These are phyloP conservation scores for Hirtodrosophila histrioides DNA, from an alignment of 2,888 invertebrate species.

Conservation along the genomic window DNA sequence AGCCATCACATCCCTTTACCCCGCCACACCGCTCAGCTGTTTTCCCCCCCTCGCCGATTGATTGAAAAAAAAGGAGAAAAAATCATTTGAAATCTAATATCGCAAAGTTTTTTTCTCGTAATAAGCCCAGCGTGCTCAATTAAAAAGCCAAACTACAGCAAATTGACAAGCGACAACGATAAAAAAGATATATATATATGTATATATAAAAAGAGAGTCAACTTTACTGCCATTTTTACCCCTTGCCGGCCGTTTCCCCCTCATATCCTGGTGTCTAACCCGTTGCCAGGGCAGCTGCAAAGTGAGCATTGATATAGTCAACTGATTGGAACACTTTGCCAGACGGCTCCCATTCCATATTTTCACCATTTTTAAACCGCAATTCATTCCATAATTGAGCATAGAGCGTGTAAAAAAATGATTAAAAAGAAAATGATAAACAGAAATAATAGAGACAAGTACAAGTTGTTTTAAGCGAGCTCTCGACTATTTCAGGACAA, in stretches of 20 bases:
- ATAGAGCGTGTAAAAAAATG: background rate
- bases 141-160: slow-evolving; percentile 18
- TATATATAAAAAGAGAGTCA: too few species aligned
- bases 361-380: too few species aligned
- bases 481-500: too few species aligned
- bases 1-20: slow-evolving; percentile 39
- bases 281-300: slow-evolving; percentile 21
- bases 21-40: too few species aligned
- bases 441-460: too few species aligned
- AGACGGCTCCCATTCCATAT: too few species aligned
- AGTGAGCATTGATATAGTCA: slow-evolving; percentile 8
- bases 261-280: too few species aligned
- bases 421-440: too few species aligned
- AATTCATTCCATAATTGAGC: slow-evolving; percentile 10
- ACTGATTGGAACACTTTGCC: slow-evolving; percentile 5
- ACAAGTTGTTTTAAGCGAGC: too few species aligned
- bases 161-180: slow-evolving; percentile 1
- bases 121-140: slow-evolving; percentile 10
- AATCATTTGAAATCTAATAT: slow-evolving; percentile 42
- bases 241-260: too few species aligned
- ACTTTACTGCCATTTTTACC: too few species aligned
- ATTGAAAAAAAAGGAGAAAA: slow-evolving; percentile 34
- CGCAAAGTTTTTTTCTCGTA: slow-evolving; percentile 6
- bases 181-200: too few species aligned
- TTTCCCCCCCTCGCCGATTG: slow-evolving; percentile 4